Conservation (phyloP, 2,797 vertebrate species). For the Eospalax fontanierii region DNA sequence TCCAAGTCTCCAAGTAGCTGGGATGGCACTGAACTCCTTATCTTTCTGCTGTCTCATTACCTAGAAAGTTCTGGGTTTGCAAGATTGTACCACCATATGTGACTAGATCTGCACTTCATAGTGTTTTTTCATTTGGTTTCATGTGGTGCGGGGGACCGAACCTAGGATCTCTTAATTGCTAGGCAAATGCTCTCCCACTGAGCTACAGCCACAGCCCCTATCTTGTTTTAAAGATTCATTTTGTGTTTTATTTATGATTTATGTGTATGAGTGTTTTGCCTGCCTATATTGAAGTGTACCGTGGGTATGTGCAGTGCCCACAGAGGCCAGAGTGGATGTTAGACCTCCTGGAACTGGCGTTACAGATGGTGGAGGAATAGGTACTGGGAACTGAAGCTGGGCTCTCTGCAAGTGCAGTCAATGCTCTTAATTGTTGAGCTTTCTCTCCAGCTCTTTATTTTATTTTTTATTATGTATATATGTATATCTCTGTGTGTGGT, state of each 20-base stretch:
- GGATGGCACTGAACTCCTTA: background rate
- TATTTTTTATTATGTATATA: background rate
- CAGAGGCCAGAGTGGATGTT: too few relatives aligned
- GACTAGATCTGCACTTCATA: background rate
- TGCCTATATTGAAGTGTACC: too few relatives aligned
- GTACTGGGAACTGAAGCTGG: too few relatives aligned
- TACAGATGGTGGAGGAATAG: too few relatives aligned
- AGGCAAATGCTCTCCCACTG: background rate
- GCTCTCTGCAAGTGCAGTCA: too few relatives aligned
- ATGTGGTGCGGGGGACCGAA: background rate
- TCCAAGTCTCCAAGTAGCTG: background rate
- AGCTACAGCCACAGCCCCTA: background rate
- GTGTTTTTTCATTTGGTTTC: background rate
- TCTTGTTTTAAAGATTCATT: background rate
- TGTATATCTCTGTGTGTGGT: background rate
- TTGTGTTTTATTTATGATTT: background rate
- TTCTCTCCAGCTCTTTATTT: background rate
- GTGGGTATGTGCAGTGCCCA: too few relatives aligned
- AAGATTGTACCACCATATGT: background rate
- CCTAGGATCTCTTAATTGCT: too few relatives aligned
- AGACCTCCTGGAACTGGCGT: too few relatives aligned
- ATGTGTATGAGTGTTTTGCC: too few relatives aligned
- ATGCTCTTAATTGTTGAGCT: too few relatives aligned
- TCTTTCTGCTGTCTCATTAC: background rate
- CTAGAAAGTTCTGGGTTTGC: background rate